Base-by-base conservation (phyloP, 2,888 invertebrate species). In the Nomada fucata region DNA sequence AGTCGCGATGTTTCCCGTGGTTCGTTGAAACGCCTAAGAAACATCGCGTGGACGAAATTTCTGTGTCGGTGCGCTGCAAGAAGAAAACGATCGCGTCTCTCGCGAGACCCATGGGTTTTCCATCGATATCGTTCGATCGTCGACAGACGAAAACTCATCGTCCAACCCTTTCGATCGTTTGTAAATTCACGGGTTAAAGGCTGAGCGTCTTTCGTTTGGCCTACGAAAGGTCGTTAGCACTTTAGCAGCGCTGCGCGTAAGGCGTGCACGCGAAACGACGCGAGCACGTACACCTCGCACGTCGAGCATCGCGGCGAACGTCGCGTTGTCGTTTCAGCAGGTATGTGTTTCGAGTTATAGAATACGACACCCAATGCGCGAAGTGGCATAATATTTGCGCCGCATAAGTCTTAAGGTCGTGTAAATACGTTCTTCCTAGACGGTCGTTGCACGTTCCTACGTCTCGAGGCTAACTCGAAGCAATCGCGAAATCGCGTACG, bases 201-300 rank as follows among this genome's bases (percentile, higher is more conserved):
- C 86, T 89, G 88, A 89, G 84, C 82, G 86, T 83, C 83, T 81
- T 85, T 65, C 79, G 86, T n/a, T n/a, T 88, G 86, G 83, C 87
- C 89, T 89, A 88, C 84, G 87, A 90, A 88, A 90, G 89, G 89
- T 90, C 88, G 86, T 90, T 90, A 89, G 86, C 88, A 88, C 84
- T 86, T 83, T 65, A 83, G 55, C 76, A 80, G 77, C 75, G 80
- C 36, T 50, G 47, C 47, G 55, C 73, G 29, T 26, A 29, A 70
- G 59, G 70, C 55, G 13, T 4, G 57, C 13, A 57, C 26, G 23
- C 57, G 9, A 57, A 20, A 57, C 57, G 57, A 20, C 26, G 9
- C 57, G 13, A 20, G 20, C 23, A 57, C 23, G 23, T 11, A 26
- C 1, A 26, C 20, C 20, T 13, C 52, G 53, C 13, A 36, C 60